These are phyloP conservation scores for Geopemphigus sp. DNA, from an alignment of 1,140 invertebrate genomes.

Conservation along the genomic window DNA sequence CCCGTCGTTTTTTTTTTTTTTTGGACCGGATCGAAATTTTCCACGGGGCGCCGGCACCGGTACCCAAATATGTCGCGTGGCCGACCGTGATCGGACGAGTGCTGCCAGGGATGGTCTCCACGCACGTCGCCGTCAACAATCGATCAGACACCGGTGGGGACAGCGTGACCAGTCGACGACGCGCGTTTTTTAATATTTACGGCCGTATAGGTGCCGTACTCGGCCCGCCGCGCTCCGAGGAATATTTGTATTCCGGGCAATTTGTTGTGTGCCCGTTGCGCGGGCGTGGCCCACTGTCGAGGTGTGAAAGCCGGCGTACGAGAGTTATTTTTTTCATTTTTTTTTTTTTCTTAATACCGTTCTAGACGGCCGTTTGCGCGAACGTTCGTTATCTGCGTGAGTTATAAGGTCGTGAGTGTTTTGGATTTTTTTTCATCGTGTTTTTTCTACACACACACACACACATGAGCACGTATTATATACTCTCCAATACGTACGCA, in stretches of 20 bases:
- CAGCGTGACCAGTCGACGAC: too few relatives aligned
- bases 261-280: conserved; percentile 37
- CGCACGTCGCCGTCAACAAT: too few relatives aligned
- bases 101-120: too few relatives aligned
- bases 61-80: too few relatives aligned
- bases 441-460: neutral
- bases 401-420: conserved; percentile 49
- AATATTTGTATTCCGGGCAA: conserved; percentile 14
- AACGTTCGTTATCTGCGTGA: conserved; percentile 38
- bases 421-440: conserved; percentile 23
- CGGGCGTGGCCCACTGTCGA: conserved; percentile 26
- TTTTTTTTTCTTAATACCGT: conserved; percentile 4
- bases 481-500: conserved; percentile 3
- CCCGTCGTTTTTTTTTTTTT: too few relatives aligned
- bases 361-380: neutral
- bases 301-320: conserved; percentile 38
- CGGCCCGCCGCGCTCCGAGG: neutral
- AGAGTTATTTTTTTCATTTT: too few relatives aligned
- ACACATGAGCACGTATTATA: too few relatives aligned
- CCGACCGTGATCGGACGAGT: too few relatives aligned
- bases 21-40: conserved; percentile 27
- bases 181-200: too few relatives aligned
- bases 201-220: too few relatives aligned
- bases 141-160: too few relatives aligned
- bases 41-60: conserved; percentile 37